Evolutionary conservation across 2,797 vertebrate genomes (phyloP), one percentile per base, ranked within the genome.

Genomic region (Onychomys torridus): DNA sequence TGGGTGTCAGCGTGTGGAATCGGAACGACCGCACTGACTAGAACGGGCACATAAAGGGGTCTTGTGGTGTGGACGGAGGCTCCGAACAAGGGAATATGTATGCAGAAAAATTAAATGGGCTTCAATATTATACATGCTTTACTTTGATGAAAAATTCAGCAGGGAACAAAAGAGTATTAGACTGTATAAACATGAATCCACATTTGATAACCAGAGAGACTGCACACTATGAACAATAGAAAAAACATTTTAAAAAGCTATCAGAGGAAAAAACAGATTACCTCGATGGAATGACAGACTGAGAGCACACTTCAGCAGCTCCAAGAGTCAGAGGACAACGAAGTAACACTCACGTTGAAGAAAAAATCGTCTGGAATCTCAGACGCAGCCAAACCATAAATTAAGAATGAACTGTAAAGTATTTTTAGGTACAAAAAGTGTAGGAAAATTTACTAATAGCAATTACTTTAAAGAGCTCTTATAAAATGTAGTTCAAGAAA

Each of bases 251-350:
- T 67, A 61, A 82, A 75, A 93, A 10, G 9, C 55, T 94, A 78
- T 43, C 75, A 94, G 55, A 97, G 81, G 34, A 92, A 83, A 90
- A 90, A 92, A 11, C 1, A 94, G 46, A 84, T 79, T 78, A 89
- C 57, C 71, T 97, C 96, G 82, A 8, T 37, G 77, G 61, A 90
- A 93, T 73, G 81, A 81, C 59, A 96, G 84, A 81, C 63, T 90
- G 90, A 90, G 49, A 97, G 84, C 90, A 81, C 16, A 83, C 71
- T 81, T 96, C 59, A 97, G 88, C 82, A 95, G 93, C 91, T 96
- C 90, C 67, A 91, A n/a, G 1, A 89, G 59, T 82, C 78, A 84
- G 95, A 77, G 90, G 83, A 93, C 57, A 96, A 59, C 34, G 77
- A 78, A 95, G 40, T 10, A 82, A 1, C 71, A 61, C 89, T 95